Base-by-base conservation (phyloP, 2,113 vertebrate species). In the Centrocercus urophasianus region DNA sequence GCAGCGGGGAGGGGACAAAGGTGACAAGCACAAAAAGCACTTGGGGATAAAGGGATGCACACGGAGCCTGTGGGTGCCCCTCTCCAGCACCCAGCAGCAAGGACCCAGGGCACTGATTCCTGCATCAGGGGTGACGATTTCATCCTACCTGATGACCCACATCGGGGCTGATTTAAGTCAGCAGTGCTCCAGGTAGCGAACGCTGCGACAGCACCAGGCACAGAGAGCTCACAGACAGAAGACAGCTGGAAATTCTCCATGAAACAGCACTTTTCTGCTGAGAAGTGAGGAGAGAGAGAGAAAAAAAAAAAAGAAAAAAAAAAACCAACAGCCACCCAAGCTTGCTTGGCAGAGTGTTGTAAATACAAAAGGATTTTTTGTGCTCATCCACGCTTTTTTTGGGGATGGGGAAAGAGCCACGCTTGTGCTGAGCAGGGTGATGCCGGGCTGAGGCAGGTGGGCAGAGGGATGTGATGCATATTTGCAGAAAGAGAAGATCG, bases 41-140 rank as follows among this genome's bases (percentile, higher is more conserved):
- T 56, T 45, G 11, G 6, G 32, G 17, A 4, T 61, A 56, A 27
- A 59, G 66, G 88, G 38, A 76, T 2, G 42, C 16, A 13, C 47
- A 1, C 30, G 15, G 90, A 66, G 40, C 22, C 43, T 4, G 0
- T 43, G 48, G 59, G 11, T 0, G 4, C 19, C 67, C 1, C 0
- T 48, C 38, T 40, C 20, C 81, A 74, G 13, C 25, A 24, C 45
- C 40, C 1, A 0, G 6, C 14, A 30, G 27, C 50, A 34, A 9
- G 17, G 28, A 57, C 10, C 30, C 54, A 30, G 16, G 16, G 24
- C 13, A 8, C 34, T 27, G 28, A 13, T 16, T 34, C 56, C 48
- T 66, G 80, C 72, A 48, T 8, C 38, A 22, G n/a, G 20, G 8
- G 38, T 50, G 47, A 36, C 17, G 48, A 50, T 25, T 13, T 24